A percentile compares a stretch with the other conserved stretches of the same genome.
Evolutionary conservation across 2,888 invertebrate species (phyloP).

Genomic region (Tetropium fuscum): DNA sequence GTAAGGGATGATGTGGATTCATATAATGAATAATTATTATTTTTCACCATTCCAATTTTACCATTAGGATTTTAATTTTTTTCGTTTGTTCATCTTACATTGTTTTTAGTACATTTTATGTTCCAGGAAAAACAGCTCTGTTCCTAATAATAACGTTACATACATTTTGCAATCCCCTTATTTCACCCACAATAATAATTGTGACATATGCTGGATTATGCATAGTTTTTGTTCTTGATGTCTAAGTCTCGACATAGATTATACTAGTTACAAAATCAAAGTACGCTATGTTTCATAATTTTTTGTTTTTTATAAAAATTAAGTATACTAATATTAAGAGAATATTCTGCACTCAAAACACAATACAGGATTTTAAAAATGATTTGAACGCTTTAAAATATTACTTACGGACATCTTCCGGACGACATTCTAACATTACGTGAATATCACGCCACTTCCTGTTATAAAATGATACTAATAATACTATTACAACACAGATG

Average conservation of each 20-base stretch:
- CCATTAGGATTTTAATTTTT: background rate
- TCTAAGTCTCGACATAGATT: background rate
- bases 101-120: slow-evolving; percentile 3
- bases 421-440: too few species aligned
- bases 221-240: slow-evolving; percentile 4
- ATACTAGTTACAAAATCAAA: slow-evolving; percentile 2
- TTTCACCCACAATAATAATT: slow-evolving; percentile 3
- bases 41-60: slow-evolving; percentile 1
- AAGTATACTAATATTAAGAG: slow-evolving; percentile 7
- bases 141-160: slow-evolving; percentile 3
- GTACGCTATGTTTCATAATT: slow-evolving; percentile 1
- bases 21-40: slow-evolving; percentile 4
- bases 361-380: slow-evolving; percentile 1
- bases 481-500: too few species aligned
- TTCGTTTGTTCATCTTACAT: slow-evolving; percentile 2
- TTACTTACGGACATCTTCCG: too few species aligned
- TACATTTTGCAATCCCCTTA: slow-evolving; percentile 1
- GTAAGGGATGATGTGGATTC: background rate
- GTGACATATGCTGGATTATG: background rate
- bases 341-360: slow-evolving; percentile 1
- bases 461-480: too few species aligned
- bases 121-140: background rate
- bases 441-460: too few species aligned
- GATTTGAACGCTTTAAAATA: too few species aligned
- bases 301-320: slow-evolving; percentile 5